These are phyloP conservation scores for Acanthurus tractus DNA, from an alignment of 2,797 vertebrate genomes.

Conservation along the genomic window DNA sequence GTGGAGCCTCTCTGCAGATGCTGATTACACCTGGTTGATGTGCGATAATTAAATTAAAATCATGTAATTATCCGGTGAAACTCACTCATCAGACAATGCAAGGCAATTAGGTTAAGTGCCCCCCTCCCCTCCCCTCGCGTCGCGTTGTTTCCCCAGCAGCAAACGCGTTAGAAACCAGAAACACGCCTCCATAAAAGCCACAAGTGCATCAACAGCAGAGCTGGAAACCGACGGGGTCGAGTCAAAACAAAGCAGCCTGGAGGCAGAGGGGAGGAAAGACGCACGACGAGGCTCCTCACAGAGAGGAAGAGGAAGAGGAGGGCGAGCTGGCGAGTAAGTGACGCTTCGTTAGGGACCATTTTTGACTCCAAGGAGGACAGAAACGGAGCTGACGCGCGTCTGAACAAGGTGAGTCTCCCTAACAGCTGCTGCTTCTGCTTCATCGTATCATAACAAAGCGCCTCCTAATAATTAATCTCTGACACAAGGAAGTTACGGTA, in stretches of 20 bases:
- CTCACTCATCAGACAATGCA: constrained; percentile 40
- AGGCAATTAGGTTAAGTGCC: not conserved
- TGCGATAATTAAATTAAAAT: constrained; percentile 55
- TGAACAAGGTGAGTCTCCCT: constrained; percentile 64
- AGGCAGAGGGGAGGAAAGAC: constrained; percentile 16
- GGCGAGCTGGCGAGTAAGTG: not conserved
- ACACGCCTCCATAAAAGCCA: constrained; percentile 51
- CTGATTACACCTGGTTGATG: constrained; percentile 3
- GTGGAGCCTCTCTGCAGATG: too few relatives aligned
- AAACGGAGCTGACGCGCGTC: not conserved
- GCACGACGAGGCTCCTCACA: not conserved
- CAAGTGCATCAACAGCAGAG: constrained; percentile 59
- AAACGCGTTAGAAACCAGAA: constrained; percentile 57
- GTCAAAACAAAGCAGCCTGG: constrained; percentile 36
- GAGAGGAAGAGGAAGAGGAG: not conserved
- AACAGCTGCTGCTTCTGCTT: constrained; percentile 17
- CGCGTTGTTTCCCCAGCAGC: constrained; percentile 53
- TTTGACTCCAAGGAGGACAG: constrained; percentile 1
- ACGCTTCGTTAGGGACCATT: not conserved
- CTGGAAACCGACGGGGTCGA: not conserved
- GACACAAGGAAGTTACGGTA: not conserved
- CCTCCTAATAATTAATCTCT: not conserved
- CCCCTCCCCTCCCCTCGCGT: not conserved
- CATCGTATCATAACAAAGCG: not conserved
- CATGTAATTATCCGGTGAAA: constrained; percentile 6